Percentiles rank a stretch among this genome's conserved stretches.
Conservation (phyloP, 1,140 invertebrate genomes). For the Bombus huntii region DNA sequence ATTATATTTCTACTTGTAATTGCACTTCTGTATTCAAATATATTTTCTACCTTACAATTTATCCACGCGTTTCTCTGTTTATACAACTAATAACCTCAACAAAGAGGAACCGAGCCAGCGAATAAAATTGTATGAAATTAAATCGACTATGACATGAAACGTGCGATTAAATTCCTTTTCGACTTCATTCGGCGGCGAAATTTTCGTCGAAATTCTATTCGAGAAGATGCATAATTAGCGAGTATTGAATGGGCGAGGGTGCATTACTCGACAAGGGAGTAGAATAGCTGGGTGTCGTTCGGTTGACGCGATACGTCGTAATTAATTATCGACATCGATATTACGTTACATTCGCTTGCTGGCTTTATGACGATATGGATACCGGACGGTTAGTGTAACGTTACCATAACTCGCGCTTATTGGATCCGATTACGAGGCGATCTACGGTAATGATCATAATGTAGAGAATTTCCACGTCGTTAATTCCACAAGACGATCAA, state of each 20-base stretch:
- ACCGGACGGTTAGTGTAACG: background rate
- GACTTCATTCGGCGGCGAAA: background rate
- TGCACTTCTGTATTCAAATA: too few species aligned
- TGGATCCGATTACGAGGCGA: background rate
- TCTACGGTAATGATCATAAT: background rate
- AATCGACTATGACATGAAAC: background rate
- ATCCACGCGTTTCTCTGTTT: too few species aligned
- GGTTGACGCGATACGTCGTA: background rate
- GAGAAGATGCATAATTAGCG: background rate
- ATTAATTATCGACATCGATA: background rate
- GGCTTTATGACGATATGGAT: background rate
- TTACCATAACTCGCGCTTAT: constrained; percentile 23
- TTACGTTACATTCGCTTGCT: background rate
- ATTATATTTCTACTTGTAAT: too few species aligned
- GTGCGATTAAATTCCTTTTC: background rate
- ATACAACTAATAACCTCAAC: too few species aligned
- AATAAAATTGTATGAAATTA: too few species aligned
- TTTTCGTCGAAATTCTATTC: background rate
- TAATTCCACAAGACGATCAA: background rate
- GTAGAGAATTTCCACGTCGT: constrained; percentile 1
- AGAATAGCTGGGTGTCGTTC: background rate
- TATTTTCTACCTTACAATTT: too few species aligned
- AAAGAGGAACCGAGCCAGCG: rapidly evolving
- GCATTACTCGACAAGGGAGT: background rate
- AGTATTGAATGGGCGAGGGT: background rate